Conservation (phyloP, 1,140 invertebrate species). For the Drosophila willistoni region DNA sequence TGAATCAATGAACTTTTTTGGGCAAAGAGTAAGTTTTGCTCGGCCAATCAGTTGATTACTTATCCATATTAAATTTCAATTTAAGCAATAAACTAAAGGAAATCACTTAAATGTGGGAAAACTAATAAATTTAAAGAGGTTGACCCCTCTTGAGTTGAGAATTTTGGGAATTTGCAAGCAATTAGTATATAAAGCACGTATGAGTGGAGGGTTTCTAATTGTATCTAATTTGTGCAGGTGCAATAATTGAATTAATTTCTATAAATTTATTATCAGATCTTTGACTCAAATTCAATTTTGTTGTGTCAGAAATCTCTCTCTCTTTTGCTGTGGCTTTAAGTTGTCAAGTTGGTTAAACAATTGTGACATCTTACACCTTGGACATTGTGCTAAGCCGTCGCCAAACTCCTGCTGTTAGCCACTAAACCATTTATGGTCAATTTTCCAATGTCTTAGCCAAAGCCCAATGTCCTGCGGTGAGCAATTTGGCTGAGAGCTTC, state of each 20-base stretch:
- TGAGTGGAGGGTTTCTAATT: too few relatives aligned
- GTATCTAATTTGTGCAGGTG: too few relatives aligned
- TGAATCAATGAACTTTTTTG: background rate
- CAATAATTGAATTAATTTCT: too few relatives aligned
- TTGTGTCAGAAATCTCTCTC: background rate
- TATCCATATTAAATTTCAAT: background rate
- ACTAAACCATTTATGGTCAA: slow-evolving; percentile 50
- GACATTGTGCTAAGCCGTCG: slow-evolving; percentile 10
- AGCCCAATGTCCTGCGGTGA: slow-evolving; percentile 28
- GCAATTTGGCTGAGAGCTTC: slow-evolving; percentile 69
- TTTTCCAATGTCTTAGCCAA: slow-evolving; percentile 47
- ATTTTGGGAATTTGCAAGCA: too few relatives aligned
- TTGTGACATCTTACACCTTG: slow-evolving; percentile 26
- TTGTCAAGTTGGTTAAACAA: background rate
- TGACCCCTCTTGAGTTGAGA: too few relatives aligned
- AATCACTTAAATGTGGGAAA: background rate
- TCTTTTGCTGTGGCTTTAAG: background rate
- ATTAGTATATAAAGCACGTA: too few relatives aligned
- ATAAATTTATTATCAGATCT: too few relatives aligned
- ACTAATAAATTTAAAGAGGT: too few relatives aligned
- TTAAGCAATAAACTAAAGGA: background rate
- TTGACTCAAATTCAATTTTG: too few relatives aligned
- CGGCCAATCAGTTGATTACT: background rate
- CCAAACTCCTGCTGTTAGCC: slow-evolving; percentile 31
- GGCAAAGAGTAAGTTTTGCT: background rate